phyloP scores from a whole-genome alignment of 2,888 invertebrate species.

The Drosophila prostipennis region DNA sequence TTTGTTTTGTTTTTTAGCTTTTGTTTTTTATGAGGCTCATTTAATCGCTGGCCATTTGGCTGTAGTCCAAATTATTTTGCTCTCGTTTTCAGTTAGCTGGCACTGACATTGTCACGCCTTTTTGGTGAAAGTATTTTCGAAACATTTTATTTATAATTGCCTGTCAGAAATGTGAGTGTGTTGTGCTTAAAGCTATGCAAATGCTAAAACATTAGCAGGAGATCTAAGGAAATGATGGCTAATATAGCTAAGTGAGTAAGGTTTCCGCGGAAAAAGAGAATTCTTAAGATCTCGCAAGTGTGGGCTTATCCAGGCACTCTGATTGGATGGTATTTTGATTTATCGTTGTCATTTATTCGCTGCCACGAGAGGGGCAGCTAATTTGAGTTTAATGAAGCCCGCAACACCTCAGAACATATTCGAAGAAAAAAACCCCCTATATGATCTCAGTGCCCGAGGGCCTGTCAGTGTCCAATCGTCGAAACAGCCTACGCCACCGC shows the following conservation, averaged over 20 bases:
- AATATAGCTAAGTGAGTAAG: slow-evolving; percentile 6
- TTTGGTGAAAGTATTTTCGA: slow-evolving; percentile 60
- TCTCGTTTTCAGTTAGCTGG: slow-evolving; percentile 71
- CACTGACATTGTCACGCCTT: slow-evolving; percentile 72
- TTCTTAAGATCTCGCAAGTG: slow-evolving; percentile 25
- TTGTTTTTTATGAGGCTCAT: slow-evolving; percentile 46
- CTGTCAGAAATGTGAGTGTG: slow-evolving; percentile 61
- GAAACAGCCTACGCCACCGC: slow-evolving; percentile 53
- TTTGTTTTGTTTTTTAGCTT: slow-evolving; percentile 30
- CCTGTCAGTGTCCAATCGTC: slow-evolving; percentile 52
- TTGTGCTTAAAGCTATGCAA: background rate
- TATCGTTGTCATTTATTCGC: slow-evolving; percentile 57
- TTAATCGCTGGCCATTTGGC: slow-evolving; percentile 69
- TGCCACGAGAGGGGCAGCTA: slow-evolving; percentile 35
- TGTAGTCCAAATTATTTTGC: slow-evolving; percentile 67
- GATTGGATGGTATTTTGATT: slow-evolving; percentile 58
- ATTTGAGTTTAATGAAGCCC: slow-evolving; percentile 65
- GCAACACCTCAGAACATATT: slow-evolving; percentile 22
- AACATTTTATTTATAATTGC: slow-evolving; percentile 61
- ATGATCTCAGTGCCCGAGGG: slow-evolving; percentile 28
- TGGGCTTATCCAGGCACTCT: slow-evolving; percentile 58
- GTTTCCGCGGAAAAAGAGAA: slow-evolving; percentile 12
- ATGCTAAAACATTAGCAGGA: slow-evolving; percentile 32
- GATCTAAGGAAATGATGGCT: slow-evolving; percentile 27
- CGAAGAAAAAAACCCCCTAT: background rate